phyloP scores from a whole-genome alignment of 2,888 invertebrate species.

The Venustoraphidia nigricollis region DNA sequence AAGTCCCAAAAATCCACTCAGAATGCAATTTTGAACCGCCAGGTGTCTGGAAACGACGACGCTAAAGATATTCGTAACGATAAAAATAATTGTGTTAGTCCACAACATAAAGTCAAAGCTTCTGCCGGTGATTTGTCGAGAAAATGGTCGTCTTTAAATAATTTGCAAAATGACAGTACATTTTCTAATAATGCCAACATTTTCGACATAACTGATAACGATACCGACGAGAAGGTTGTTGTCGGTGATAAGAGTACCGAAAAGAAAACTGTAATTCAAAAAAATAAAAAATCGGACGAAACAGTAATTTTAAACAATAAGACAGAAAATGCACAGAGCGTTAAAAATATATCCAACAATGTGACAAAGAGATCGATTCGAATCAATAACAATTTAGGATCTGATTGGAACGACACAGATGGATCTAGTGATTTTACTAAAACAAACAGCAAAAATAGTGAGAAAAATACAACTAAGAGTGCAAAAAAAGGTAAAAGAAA shows the following conservation, averaged over 20 bases:
- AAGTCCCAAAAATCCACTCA: slow-evolving; percentile 20
- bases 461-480: slow-evolving; percentile 6
- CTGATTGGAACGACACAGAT: slow-evolving; percentile 10
- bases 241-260: no score
- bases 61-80: slow-evolving; percentile 21
- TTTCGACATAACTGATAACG: no score
- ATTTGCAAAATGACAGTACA: slow-evolving; percentile 10
- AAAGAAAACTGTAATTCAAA: slow-evolving; percentile 17
- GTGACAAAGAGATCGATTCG: slow-evolving; percentile 21
- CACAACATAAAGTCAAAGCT: slow-evolving; percentile 17
- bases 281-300: slow-evolving; percentile 21
- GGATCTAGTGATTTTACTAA: slow-evolving; percentile 2
- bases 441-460: slow-evolving; percentile 6
- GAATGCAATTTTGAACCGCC: slow-evolving; percentile 27
- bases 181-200: no score
- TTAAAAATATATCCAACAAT: slow-evolving; percentile 16
- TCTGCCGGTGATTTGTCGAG: slow-evolving; percentile 27
- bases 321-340: neutral
- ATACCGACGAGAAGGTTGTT: no score
- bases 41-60: slow-evolving; percentile 36
- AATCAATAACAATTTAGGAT: slow-evolving; percentile 17
- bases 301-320: neutral
- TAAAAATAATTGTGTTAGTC: slow-evolving; percentile 11
- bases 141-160: slow-evolving; percentile 46
- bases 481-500: slow-evolving; percentile 9